phyloP scores from a whole-genome alignment of 2,113 vertebrate species.

The Piaya cayana region DNA sequence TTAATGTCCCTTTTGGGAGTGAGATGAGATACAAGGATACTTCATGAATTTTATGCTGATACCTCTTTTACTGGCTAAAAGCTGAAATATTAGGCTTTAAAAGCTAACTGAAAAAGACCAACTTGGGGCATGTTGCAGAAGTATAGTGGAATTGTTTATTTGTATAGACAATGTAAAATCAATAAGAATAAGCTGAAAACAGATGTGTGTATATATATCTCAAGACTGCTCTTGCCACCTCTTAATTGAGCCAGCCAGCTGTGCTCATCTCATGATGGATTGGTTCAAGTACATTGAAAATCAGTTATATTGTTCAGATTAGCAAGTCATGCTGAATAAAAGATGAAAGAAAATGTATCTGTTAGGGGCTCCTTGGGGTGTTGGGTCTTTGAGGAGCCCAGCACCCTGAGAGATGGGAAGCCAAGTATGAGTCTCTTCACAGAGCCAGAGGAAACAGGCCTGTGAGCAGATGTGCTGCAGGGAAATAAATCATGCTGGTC shows the following conservation, averaged over 20 bases:
- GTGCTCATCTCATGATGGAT: background rate
- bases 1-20: background rate
- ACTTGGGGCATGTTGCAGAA: background rate
- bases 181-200: background rate
- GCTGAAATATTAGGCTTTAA: background rate
- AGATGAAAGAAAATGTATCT: background rate
- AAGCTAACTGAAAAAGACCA: background rate
- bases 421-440: background rate
- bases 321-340: background rate
- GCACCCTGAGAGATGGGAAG: background rate
- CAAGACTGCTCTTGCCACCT: background rate
- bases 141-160: background rate
- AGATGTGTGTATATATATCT: background rate
- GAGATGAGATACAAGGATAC: background rate
- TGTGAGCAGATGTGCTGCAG: background rate
- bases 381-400: background rate
- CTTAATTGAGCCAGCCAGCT: constrained; percentile 47
- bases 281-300: background rate
- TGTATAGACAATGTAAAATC: constrained; percentile 31
- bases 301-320: constrained; percentile 42
- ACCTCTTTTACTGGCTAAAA: background rate
- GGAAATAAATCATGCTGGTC: background rate
- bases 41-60: background rate
- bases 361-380: background rate
- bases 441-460: background rate